Evolutionary conservation across 2,888 invertebrate species (phyloP).

Genomic region (Prostheceraeus crozeri): DNA sequence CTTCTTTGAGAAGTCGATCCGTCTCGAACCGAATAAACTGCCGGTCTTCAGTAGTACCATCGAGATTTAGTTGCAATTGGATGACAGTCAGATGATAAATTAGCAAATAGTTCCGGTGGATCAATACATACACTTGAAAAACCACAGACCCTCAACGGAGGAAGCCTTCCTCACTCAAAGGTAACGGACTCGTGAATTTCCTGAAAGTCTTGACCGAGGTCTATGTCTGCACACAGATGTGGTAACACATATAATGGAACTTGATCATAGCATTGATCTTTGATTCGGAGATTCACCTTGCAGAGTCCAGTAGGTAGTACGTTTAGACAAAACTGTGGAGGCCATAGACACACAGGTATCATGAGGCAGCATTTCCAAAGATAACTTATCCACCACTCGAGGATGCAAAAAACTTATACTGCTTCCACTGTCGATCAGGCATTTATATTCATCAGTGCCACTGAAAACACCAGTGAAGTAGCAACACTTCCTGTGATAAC

Average conservation of each 20-base stretch:
- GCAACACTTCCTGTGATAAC: no score
- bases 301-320: no score
- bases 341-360: slow-evolving; percentile 7
- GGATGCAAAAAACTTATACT: slow-evolving; percentile 4
- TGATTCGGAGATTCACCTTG: no score
- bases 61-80: slow-evolving; percentile 32
- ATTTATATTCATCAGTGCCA: no score
- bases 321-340: no score
- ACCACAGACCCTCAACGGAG: neutral
- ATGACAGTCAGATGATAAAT: slow-evolving; percentile 30
- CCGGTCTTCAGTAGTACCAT: slow-evolving; percentile 28
- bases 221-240: slow-evolving; percentile 27
- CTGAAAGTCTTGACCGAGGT: slow-evolving; percentile 23
- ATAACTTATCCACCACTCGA: slow-evolving; percentile 5
- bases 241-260: slow-evolving; percentile 9
- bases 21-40: slow-evolving; percentile 23
- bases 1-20: slow-evolving; percentile 22
- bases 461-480: no score
- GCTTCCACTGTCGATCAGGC: slow-evolving; percentile 33
- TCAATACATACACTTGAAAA: neutral
- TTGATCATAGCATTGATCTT: no score
- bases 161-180: neutral
- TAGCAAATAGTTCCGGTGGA: slow-evolving; percentile 25
- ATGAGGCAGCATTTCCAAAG: slow-evolving; percentile 3
- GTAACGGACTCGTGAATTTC: slow-evolving; percentile 14